Conservation (phyloP, 2,888 invertebrate species). For the Deilephila elpenor region DNA sequence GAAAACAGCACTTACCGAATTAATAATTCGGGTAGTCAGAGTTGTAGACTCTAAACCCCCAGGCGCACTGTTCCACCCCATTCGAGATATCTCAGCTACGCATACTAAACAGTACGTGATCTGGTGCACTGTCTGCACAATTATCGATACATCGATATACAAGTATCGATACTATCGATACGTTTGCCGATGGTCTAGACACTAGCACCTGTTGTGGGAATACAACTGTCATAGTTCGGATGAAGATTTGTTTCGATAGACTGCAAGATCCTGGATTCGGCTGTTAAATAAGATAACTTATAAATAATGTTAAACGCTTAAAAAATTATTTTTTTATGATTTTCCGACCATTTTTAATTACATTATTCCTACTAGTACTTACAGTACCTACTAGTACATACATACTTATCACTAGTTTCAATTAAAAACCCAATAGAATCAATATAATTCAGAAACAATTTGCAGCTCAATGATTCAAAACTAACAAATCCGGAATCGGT, state of each 20-base stretch:
- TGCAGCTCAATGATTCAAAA: not conserved
- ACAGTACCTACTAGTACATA: too few species aligned
- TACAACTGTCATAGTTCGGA: not conserved
- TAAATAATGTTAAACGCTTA: too few species aligned
- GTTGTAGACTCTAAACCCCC: slow-evolving; percentile 7
- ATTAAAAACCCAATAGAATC: too few species aligned
- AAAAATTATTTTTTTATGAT: too few species aligned
- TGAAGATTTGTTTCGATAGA: not conserved
- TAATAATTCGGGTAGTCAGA: slow-evolving; percentile 7
- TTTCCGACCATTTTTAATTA: too few species aligned
- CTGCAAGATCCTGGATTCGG: too few species aligned
- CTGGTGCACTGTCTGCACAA: slow-evolving; percentile 9
- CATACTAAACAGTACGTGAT: slow-evolving; percentile 24
- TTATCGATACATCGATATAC: slow-evolving; percentile 20
- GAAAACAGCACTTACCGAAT: slow-evolving; percentile 1
- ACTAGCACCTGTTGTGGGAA: not conserved
- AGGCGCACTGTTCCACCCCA: slow-evolving; percentile 23
- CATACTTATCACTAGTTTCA: too few species aligned
- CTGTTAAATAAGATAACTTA: too few species aligned
- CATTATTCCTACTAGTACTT: too few species aligned
- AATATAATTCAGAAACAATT: not conserved
- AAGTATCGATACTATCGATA: not conserved
- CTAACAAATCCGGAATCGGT: slow-evolving; percentile 10
- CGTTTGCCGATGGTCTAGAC: not conserved
- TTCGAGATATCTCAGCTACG: slow-evolving; percentile 1